phyloP scores from a whole-genome alignment of 1,140 invertebrate genomes.

The Zaprionus vittiger region DNA sequence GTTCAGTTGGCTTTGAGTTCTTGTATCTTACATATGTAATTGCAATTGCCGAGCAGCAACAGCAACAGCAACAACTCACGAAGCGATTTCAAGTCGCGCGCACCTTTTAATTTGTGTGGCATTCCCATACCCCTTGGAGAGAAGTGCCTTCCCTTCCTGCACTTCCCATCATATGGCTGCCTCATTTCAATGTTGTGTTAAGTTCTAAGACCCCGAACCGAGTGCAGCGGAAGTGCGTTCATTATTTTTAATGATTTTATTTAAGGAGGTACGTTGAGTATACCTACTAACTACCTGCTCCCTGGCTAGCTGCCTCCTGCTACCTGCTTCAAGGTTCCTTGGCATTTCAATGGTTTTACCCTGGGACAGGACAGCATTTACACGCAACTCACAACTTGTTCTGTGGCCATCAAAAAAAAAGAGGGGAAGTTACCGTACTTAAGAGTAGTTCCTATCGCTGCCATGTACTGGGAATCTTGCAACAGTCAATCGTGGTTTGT shows the following conservation, averaged over 20 bases:
- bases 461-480: not conserved
- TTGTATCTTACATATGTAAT: conserved; percentile 73
- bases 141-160: conserved; percentile 8
- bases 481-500: not conserved
- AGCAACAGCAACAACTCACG: conserved; percentile 51
- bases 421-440: conserved; percentile 7
- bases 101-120: conserved; percentile 80
- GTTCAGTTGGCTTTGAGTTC: conserved; percentile 15
- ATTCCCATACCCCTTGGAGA: conserved; percentile 35
- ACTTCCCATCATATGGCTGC: conserved; percentile 32
- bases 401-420: not conserved
- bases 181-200: conserved; percentile 74
- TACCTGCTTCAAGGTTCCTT: conserved; percentile 13
- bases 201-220: conserved; percentile 74
- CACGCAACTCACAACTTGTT: conserved; percentile 16
- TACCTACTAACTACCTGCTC: conserved; percentile 16
- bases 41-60: conserved; percentile 59
- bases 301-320: conserved; percentile 18
- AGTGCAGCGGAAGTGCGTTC: conserved; percentile 75
- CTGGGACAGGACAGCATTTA: conserved; percentile 25
- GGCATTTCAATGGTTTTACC: conserved; percentile 38
- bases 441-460: not conserved
- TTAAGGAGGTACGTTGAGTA: conserved; percentile 45
- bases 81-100: conserved; percentile 47
- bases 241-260: conserved; percentile 83